Evolutionary conservation across 2,797 vertebrate species (phyloP).

Genomic region (Melanotaenia parkinsoni): DNA sequence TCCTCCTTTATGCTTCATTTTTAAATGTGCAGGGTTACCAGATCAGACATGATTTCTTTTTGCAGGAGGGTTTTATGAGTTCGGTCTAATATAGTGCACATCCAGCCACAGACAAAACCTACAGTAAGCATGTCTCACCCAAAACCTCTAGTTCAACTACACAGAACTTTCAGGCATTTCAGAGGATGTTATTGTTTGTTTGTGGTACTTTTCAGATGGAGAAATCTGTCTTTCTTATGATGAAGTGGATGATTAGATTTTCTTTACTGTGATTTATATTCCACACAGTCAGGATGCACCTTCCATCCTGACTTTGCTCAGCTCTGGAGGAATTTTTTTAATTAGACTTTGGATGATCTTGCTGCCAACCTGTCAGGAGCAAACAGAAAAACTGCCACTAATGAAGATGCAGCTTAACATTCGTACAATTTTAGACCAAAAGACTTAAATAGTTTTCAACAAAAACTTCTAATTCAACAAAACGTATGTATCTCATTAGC

Average conservation of each 20-base stretch:
- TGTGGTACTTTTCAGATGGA: background rate
- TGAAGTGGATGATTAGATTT: background rate
- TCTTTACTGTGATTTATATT: background rate
- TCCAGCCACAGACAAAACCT: background rate
- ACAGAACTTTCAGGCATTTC: slow-evolving; percentile 43
- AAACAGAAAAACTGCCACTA: background rate
- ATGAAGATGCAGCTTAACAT: background rate
- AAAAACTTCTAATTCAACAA: background rate
- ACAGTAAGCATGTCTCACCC: slow-evolving; percentile 2
- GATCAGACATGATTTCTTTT: background rate
- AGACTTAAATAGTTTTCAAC: background rate
- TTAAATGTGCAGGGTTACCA: background rate
- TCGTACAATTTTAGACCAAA: background rate
- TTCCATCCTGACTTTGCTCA: slow-evolving; percentile 8
- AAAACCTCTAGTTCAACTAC: background rate
- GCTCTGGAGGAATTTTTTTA: slow-evolving; percentile 12
- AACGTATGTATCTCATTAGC: background rate
- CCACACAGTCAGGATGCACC: background rate
- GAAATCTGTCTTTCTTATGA: background rate
- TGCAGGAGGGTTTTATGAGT: background rate
- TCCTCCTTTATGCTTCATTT: slow-evolving; percentile 17
- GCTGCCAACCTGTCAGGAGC: slow-evolving; percentile 10
- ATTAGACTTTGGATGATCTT: slow-evolving; percentile 33
- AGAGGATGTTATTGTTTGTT: background rate
- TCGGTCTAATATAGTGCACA: background rate